A percentile compares a stretch with the other conserved stretches of the same genome.
Evolutionary conservation across 2,797 vertebrate genomes (phyloP).

Genomic region (Octomys mimax): DNA sequence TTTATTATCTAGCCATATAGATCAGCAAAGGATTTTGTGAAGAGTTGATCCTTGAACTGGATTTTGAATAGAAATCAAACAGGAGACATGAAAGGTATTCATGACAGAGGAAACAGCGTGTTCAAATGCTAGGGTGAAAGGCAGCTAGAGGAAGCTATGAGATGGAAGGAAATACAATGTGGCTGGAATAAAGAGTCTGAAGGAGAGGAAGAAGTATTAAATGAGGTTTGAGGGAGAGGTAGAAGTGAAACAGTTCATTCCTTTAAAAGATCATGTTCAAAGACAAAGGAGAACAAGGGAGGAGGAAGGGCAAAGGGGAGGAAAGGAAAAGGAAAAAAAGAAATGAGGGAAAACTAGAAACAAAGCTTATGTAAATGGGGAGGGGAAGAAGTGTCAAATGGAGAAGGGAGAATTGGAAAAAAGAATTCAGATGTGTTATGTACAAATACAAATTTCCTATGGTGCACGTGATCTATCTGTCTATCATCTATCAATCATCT

Average conservation of each 20-base stretch:
- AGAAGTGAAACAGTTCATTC: background rate
- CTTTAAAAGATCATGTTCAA: background rate
- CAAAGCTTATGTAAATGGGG: background rate
- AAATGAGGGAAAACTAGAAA: background rate
- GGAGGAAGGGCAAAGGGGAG: background rate
- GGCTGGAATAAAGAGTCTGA: background rate
- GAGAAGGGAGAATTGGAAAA: background rate
- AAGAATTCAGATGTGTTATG: background rate
- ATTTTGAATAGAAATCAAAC: background rate
- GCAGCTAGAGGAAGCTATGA: background rate
- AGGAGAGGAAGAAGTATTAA: background rate
- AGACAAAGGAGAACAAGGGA: background rate
- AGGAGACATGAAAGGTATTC: background rate
- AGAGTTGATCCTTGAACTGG: background rate
- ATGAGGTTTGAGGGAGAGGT: background rate
- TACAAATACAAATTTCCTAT: background rate
- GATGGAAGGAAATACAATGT: background rate
- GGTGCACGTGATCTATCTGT: background rate
- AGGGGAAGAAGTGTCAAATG: background rate
- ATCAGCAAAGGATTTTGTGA: background rate
- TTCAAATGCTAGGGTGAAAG: background rate
- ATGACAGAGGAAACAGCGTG: background rate
- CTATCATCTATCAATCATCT: no score
- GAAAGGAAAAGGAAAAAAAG: background rate
- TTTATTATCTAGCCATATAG: background rate